Evolutionary conservation across 2,797 vertebrate genomes (phyloP), one percentile per base, ranked within the genome.

Genomic region (Mionectes olivaceus): DNA sequence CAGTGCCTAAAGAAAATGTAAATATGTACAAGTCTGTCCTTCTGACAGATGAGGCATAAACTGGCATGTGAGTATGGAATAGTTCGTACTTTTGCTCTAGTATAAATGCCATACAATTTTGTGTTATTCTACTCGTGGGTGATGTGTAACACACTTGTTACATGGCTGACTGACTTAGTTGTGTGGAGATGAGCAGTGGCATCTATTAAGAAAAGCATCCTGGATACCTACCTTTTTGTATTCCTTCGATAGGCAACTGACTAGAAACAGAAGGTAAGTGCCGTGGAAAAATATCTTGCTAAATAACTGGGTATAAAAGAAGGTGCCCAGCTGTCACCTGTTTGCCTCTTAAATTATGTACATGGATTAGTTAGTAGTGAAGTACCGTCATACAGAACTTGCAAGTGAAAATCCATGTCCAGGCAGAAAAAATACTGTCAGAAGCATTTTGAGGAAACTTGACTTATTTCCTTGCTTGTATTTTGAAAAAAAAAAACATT

Each of bases 381-480:
- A 88, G 23, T 87, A 25, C 43, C 83, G 30, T 80, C 80, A 19
- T 83, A 74, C 17, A 41, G 61, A 93, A 84, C 25, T 86, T 74
- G 27, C 70, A 93, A 74, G 59, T 93, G 69, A 95, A 84, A 93
- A 76, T 94, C 68, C 75, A 93, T 0, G 65, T 92, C 85, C 89
- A 76, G 78, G 67, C 57, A 1, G 61, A 69, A 84, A 91, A 94
- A 64, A 65, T 50, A 89, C 65, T 11, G 7, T 77, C 96, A 85
- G 71, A 87, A 93, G 75, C 57, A 59, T 90, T 96, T 68, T 85
- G 85, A 95, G 60, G 78, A 95, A 94, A 92, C 19, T 44, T 96
- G 82, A 61, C 80, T 97, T 76, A 63, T 17, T 93, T 94, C 82
- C 83, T 90, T 92, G 61, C 77, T 73, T 74, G 33, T 44, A 33